A percentile compares a stretch with the other conserved stretches of the same genome.
phyloP scores from a whole-genome alignment of 2,797 vertebrate species.

The Microcaecilia unicolor region DNA sequence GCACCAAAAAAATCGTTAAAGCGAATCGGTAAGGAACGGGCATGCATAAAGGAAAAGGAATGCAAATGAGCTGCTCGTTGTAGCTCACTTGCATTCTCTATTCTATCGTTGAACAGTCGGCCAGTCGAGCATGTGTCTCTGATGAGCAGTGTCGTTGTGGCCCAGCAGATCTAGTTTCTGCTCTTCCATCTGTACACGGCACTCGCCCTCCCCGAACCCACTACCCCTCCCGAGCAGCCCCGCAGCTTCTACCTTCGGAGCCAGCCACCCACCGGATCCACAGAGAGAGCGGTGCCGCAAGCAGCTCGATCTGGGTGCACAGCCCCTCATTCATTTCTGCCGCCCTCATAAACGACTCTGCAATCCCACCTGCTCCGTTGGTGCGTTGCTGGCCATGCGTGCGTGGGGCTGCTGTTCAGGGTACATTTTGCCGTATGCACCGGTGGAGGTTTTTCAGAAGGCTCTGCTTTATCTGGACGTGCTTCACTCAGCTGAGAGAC shows the following conservation, averaged over 20 bases:
- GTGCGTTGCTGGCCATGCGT: background rate
- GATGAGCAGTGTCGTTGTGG: too few relatives aligned
- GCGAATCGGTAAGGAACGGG: too few relatives aligned
- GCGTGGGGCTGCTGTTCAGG: constrained; percentile 8
- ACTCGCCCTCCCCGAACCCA: background rate
- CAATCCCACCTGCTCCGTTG: constrained; percentile 8
- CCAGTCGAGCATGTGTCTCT: too few relatives aligned
- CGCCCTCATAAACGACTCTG: constrained; percentile 10
- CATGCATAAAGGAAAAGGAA: too few relatives aligned
- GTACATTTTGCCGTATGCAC: background rate
- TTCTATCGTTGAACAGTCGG: too few relatives aligned
- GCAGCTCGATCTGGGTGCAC: background rate
- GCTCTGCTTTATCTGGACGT: background rate
- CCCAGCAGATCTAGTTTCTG: too few relatives aligned
- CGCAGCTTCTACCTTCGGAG: background rate
- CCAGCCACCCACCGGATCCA: background rate
- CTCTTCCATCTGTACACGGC: too few relatives aligned
- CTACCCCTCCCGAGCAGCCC: background rate
- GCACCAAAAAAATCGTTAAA: too few relatives aligned
- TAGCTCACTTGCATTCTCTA: too few relatives aligned
- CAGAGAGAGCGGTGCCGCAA: too few relatives aligned
- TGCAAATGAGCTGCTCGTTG: too few relatives aligned
- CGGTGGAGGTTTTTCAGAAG: background rate
- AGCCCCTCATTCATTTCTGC: background rate
- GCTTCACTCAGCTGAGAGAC: too few relatives aligned